These are phyloP conservation scores for Euzetes globulus DNA, from an alignment of 2,888 invertebrate species.

Conservation along the genomic window DNA sequence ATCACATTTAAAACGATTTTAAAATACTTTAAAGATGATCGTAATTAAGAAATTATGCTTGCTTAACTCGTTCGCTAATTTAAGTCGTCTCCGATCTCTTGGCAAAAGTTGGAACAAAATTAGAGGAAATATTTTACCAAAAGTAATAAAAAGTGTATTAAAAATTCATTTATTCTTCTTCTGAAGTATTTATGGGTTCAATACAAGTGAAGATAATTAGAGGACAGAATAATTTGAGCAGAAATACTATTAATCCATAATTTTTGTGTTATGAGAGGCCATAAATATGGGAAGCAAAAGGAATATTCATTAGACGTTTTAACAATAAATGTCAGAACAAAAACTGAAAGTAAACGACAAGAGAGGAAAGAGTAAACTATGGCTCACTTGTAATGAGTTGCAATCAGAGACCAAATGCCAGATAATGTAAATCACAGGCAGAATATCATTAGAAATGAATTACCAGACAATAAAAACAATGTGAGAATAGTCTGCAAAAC, in stretches of 20 bases:
- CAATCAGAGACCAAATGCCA: background rate
- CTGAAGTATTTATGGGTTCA: background rate
- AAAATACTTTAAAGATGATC: too few relatives aligned
- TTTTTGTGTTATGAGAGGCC: background rate
- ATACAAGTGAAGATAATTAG: background rate
- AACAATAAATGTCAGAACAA: background rate
- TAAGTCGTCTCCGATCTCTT: too few relatives aligned
- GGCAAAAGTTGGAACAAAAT: too few relatives aligned
- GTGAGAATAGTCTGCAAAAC: background rate
- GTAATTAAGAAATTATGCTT: too few relatives aligned
- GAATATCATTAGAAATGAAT: constrained; percentile 9
- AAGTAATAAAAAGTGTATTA: background rate
- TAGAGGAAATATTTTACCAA: background rate
- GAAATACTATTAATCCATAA: background rate
- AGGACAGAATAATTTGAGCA: background rate
- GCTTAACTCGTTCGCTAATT: too few relatives aligned
- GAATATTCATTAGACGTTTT: background rate
- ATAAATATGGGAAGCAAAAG: background rate
- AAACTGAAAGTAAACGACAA: background rate
- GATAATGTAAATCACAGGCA: background rate
- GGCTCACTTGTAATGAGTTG: too few relatives aligned
- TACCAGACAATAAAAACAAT: constrained; percentile 1
- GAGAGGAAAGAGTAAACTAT: background rate
- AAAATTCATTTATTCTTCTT: background rate
- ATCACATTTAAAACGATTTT: too few relatives aligned